Base-by-base conservation (phyloP, 2,888 invertebrate species). In the Platycnemis pennipes region DNA sequence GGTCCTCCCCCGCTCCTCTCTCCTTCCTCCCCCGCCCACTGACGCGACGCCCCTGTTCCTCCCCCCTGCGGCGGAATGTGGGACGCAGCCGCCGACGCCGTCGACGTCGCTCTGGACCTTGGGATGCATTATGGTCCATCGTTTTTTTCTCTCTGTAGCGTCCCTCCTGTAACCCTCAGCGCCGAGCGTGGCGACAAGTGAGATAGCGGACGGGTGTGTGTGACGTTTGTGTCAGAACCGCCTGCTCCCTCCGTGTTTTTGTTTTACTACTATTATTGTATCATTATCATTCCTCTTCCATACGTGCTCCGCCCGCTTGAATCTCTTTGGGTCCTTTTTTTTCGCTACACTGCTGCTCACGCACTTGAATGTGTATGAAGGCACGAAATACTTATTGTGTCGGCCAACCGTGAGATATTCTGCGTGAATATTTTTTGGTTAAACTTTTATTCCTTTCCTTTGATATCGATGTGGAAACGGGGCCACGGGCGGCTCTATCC, bases 81-180 rank as follows among this genome's bases (percentile, higher is more conserved):
- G 53, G 31, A 37, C 56, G 53, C 56, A 42, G 53, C 22, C 88
- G n/a, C 13, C 53, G 56, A 42, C 49, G 46, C 44, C 45, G 88
- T n/a, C 88, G 88, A 45, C 53, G 88, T 49, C 53, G 42, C 31
- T 46, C 42, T 89, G 89, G 89, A 63, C 89, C 89, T 89, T 56
- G 53, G 42, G 56, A 56, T 89, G 89, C 89, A 89, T 89, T 56
- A 56, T 89, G 89, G 56, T 89, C 53, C 89, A 5, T 42, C 89
- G 53, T 56, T 89, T 53, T 53, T 77, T 63, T 63, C 2, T 88
- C 53, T 44, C 87, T 3, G 22, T 26, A 8, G 89, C 56, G 53
- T 89, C 56, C 56, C 89, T 4, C 11, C 1, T n/a, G n/a, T 63
- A 2, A 26, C 77, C 16, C 77, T 89, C 53, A 16, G 42, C n/a